These are phyloP conservation scores for Dynastes grantii DNA, from an alignment of 2,888 invertebrate genomes.

Conservation along the genomic window DNA sequence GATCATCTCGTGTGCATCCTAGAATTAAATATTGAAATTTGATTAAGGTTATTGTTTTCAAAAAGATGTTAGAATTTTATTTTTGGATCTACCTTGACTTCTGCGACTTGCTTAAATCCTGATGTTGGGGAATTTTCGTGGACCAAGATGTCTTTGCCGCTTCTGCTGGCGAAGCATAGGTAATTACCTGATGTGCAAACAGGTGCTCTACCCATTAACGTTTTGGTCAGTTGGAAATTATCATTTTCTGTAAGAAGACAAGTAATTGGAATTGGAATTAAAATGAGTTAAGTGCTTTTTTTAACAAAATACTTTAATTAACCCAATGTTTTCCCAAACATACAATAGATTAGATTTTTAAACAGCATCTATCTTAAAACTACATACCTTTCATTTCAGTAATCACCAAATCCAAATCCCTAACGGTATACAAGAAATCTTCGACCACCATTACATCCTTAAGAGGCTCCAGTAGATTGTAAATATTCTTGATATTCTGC, in stretches of 20 bases:
- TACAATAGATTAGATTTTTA: too few relatives aligned
- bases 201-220: conserved; percentile 75
- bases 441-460: conserved; percentile 75
- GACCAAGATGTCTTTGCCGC: conserved; percentile 74
- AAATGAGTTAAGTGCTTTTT: too few relatives aligned
- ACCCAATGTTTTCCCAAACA: too few relatives aligned
- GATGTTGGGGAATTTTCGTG: conserved; percentile 72
- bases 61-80: background rate
- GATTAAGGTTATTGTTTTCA: background rate
- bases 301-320: too few relatives aligned
- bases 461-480: conserved; percentile 77
- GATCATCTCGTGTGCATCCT: conserved; percentile 71
- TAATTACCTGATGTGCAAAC: conserved; percentile 71
- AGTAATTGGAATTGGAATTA: conserved; percentile 63
- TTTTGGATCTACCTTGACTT: conserved; percentile 70
- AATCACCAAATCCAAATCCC: conserved; percentile 76
- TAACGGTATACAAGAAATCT: conserved; percentile 75
- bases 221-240: conserved; percentile 72
- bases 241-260: conserved; percentile 36
- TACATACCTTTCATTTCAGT: conserved; percentile 75
- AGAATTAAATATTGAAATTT: background rate
- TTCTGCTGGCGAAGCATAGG: conserved; percentile 72
- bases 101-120: conserved; percentile 72
- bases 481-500: conserved; percentile 71
- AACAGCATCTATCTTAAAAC: too few relatives aligned